Percentiles rank a stretch among this genome's conserved stretches.
Conservation (phyloP, 2,888 invertebrate genomes). For the Drosophila putrida region DNA sequence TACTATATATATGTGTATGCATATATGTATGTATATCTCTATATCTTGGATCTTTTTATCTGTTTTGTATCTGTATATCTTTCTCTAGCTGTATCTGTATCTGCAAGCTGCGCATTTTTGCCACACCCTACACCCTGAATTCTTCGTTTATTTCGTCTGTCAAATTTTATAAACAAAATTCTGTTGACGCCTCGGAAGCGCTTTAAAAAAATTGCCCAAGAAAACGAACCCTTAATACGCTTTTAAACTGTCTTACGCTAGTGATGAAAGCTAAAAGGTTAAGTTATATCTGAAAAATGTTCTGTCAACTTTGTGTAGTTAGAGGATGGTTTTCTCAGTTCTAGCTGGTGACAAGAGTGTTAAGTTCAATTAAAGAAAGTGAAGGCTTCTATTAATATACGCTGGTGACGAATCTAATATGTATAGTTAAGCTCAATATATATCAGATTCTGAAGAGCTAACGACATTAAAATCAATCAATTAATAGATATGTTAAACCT, state of each 20-base stretch:
- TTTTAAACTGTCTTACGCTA: neutral
- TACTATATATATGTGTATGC: conserved; percentile 12
- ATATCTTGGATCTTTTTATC: conserved; percentile 36
- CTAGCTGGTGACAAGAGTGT: too few species aligned
- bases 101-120: conserved; percentile 64
- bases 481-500: too few species aligned
- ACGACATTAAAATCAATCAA: too few species aligned
- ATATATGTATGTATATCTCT: conserved; percentile 42
- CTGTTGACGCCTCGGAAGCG: conserved; percentile 61
- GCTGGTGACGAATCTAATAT: neutral
- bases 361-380: too few species aligned
- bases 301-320: neutral
- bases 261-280: neutral
- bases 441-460: too few species aligned
- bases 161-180: conserved; percentile 66
- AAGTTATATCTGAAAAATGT: neutral
- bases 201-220: conserved; percentile 13
- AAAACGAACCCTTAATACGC: conserved; percentile 33
- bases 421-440: too few species aligned
- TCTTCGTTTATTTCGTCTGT: conserved; percentile 71
- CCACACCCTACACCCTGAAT: conserved; percentile 64
- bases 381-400: too few species aligned
- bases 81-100: conserved; percentile 37
- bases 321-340: too few species aligned
- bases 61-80: conserved; percentile 28